Percentiles rank a stretch among this genome's conserved stretches.
phyloP scores from a whole-genome alignment of 2,888 invertebrate species.

The Syrphus vitripennis region DNA sequence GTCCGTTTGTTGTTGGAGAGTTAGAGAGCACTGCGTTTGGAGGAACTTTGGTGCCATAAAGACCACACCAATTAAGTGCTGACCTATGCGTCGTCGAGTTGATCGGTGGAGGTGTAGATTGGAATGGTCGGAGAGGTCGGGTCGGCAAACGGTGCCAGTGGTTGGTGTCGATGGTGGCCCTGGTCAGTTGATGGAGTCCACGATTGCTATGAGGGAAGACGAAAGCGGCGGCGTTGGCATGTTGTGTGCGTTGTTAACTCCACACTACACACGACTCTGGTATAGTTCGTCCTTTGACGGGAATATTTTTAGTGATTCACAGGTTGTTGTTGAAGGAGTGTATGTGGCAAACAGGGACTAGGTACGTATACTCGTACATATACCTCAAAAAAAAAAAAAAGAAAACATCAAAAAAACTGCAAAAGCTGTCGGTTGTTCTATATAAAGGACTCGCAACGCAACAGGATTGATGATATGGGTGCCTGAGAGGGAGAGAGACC shows the following conservation, averaged over 20 bases:
- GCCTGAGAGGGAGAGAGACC: slow-evolving; percentile 22
- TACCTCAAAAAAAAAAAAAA: background rate
- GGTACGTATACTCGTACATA: background rate
- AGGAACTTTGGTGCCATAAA: slow-evolving; percentile 68
- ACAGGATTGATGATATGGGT: background rate
- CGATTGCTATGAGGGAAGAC: background rate
- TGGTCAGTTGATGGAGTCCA: slow-evolving; percentile 12
- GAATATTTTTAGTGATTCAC: slow-evolving; percentile 67
- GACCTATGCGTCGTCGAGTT: slow-evolving; percentile 69
- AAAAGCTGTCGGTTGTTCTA: slow-evolving; percentile 18
- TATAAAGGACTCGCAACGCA: background rate
- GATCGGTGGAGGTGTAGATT: slow-evolving; percentile 57
- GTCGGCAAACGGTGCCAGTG: slow-evolving; percentile 13
- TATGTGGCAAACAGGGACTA: slow-evolving; percentile 46
- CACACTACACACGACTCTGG: slow-evolving; percentile 33
- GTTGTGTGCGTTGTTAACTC: slow-evolving; percentile 61
- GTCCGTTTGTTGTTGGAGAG: slow-evolving; percentile 18
- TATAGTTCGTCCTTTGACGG: slow-evolving; percentile 59
- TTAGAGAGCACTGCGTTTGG: slow-evolving; percentile 51
- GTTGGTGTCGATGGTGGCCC: slow-evolving; percentile 29
- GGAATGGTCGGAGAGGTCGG: background rate
- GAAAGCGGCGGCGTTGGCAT: slow-evolving; percentile 54
- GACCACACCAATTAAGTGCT: slow-evolving; percentile 69
- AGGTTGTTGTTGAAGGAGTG: slow-evolving; percentile 62
- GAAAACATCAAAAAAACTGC: background rate